Evolutionary conservation across 2,888 invertebrate genomes (phyloP).

Genomic region (Parapristionchus giblindavisi): DNA sequence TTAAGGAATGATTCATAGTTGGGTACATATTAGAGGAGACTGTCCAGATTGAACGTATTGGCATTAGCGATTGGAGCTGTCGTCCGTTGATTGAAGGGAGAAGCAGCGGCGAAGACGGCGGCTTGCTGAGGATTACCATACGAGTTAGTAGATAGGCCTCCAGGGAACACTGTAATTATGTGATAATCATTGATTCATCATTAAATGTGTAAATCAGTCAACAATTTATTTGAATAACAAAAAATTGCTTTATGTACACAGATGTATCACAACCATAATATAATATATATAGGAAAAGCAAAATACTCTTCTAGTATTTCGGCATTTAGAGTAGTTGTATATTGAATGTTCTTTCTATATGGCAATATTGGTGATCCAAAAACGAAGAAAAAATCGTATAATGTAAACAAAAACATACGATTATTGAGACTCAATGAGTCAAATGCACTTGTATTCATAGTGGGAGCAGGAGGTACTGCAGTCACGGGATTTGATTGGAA

Average conservation of each 20-base stretch:
- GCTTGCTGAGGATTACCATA: slow-evolving; percentile 1
- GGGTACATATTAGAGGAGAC: neutral
- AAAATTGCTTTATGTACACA: no score
- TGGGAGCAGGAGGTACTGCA: slow-evolving; percentile 1
- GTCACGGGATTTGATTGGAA: neutral
- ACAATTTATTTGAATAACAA: neutral
- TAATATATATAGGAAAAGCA: no score
- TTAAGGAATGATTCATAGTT: no score
- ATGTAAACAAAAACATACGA: slow-evolving; percentile 29
- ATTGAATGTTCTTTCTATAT: neutral
- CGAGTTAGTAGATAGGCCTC: slow-evolving; percentile 11
- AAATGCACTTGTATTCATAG: slow-evolving; percentile 11
- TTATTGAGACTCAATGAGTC: slow-evolving; percentile 34
- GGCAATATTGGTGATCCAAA: neutral
- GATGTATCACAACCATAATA: no score
- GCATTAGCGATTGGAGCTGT: neutral
- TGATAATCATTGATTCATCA: neutral
- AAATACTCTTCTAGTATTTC: no score
- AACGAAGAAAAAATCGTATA: neutral
- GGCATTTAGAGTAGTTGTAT: neutral
- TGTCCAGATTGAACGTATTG: slow-evolving; percentile 15
- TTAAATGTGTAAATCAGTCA: neutral
- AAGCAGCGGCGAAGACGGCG: slow-evolving; percentile 36
- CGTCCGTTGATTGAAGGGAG: slow-evolving; percentile 23
- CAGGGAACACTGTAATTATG: slow-evolving; percentile 34